A percentile compares a stretch with the other conserved stretches of the same genome.
Evolutionary conservation across 2,888 invertebrate genomes (phyloP).

Genomic region (Limenitis arthemis): DNA sequence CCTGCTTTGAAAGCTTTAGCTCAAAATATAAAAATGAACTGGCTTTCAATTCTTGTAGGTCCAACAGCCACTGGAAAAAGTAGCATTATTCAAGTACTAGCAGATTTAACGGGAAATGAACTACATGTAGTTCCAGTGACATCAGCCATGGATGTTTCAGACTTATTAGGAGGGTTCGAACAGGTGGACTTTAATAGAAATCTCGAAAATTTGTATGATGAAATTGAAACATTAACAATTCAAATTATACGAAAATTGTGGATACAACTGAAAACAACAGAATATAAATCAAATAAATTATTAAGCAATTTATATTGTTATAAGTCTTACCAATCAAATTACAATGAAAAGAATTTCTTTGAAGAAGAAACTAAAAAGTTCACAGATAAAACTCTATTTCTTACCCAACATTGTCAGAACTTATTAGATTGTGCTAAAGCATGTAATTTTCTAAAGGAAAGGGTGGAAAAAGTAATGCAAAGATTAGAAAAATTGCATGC

Average conservation of each 20-base stretch:
- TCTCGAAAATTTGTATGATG: slow-evolving; percentile 77
- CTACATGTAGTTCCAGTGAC: slow-evolving; percentile 87
- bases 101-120: slow-evolving; percentile 81
- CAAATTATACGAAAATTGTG: slow-evolving; percentile 61
- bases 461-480: slow-evolving; percentile 38
- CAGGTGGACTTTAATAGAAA: slow-evolving; percentile 86
- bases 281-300: slow-evolving; percentile 42
- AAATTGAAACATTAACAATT: slow-evolving; percentile 69
- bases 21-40: slow-evolving; percentile 91
- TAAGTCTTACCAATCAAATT: slow-evolving; percentile 34
- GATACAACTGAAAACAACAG: slow-evolving; percentile 35
- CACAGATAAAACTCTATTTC: slow-evolving; percentile 42
- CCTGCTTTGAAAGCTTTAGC: slow-evolving; percentile 82
- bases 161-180: slow-evolving; percentile 97
- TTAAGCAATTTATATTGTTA: slow-evolving; percentile 45
- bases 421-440: slow-evolving; percentile 32
- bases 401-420: slow-evolving; percentile 41
- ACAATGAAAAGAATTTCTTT: slow-evolving; percentile 27
- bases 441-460: slow-evolving; percentile 23
- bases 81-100: slow-evolving; percentile 80
- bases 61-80: slow-evolving; percentile 86
- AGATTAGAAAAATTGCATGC: slow-evolving; percentile 49
- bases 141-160: slow-evolving; percentile 94
- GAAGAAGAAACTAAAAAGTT: slow-evolving; percentile 38
- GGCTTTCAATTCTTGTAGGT: slow-evolving; percentile 93